Conservation (phyloP, 2,797 vertebrate species). For the Anabas testudineus region DNA sequence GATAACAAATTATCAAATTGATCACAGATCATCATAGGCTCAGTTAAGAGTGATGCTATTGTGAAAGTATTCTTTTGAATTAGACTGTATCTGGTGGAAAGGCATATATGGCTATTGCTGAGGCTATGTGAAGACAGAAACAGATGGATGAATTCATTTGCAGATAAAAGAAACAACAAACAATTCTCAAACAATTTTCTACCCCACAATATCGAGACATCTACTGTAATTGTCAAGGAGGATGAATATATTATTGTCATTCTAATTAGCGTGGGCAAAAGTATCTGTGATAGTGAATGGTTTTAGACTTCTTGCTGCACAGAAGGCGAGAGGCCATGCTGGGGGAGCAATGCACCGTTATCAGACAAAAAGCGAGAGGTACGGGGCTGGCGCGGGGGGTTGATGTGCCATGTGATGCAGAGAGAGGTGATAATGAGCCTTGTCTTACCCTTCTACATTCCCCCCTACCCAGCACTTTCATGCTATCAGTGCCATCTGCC, state of each 20-base stretch:
- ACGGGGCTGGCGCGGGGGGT: constrained; percentile 12
- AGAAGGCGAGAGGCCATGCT: constrained; percentile 23
- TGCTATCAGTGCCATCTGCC: constrained; percentile 72
- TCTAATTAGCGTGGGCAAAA: constrained; percentile 19
- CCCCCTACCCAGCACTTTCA: constrained; percentile 22
- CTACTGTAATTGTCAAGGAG: constrained; percentile 9
- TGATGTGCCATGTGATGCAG: constrained; percentile 67
- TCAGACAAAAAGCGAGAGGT: constrained; percentile 43
- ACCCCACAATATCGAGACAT: background rate
- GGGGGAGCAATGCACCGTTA: constrained; percentile 30
- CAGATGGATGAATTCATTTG: constrained; percentile 23
- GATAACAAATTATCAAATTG: no score
- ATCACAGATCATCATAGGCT: constrained; percentile 31
- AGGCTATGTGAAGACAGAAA: constrained; percentile 4
- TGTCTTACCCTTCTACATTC: constrained; percentile 40
- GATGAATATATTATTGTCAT: constrained; percentile 1
- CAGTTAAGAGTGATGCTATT: constrained; percentile 12
- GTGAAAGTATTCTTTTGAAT: constrained; percentile 26
- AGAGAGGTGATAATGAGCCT: constrained; percentile 77
- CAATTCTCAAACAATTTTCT: background rate
- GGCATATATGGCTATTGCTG: constrained; percentile 1
- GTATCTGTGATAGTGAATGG: background rate
- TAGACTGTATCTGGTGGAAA: background rate
- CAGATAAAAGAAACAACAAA: constrained; percentile 5
- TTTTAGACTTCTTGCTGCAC: constrained; percentile 3